These are phyloP conservation scores for Elephantulus edwardii DNA, from an alignment of 2,113 vertebrate species.

Conservation along the genomic window DNA sequence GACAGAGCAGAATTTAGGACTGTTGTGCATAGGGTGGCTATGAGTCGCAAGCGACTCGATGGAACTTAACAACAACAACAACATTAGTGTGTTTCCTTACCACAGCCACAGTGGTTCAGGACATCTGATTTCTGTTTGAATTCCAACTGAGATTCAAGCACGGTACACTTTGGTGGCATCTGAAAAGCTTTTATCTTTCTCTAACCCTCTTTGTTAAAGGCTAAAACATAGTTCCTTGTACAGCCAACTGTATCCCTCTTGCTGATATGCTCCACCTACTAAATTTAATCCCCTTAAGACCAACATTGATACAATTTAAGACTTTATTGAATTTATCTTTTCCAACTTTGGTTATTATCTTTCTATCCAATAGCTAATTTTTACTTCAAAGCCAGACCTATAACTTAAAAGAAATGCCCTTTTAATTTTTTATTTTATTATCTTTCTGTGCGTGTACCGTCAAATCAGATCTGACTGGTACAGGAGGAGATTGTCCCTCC, in stretches of 20 bases:
- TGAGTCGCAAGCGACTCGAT: no score
- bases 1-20: no score
- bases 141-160: neutral
- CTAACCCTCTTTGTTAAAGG: neutral
- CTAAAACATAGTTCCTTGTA: neutral
- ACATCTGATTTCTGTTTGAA: neutral
- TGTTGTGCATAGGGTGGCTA: no score
- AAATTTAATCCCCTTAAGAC: neutral
- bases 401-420: neutral
- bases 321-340: neutral
- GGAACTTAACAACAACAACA: no score
- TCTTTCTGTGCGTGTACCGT: no score
- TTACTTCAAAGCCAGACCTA: neutral
- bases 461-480: no score
- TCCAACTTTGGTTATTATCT: neutral
- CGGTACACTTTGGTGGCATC: neutral
- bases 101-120: no score
- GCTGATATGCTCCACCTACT: neutral
- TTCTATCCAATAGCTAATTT: neutral
- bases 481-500: no score
- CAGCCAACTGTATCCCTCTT: neutral
- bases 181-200: neutral
- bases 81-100: neutral
- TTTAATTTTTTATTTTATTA: no score
- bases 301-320: neutral